Conservation (phyloP, 1,140 invertebrate species). For the Cotesia glomerata region DNA sequence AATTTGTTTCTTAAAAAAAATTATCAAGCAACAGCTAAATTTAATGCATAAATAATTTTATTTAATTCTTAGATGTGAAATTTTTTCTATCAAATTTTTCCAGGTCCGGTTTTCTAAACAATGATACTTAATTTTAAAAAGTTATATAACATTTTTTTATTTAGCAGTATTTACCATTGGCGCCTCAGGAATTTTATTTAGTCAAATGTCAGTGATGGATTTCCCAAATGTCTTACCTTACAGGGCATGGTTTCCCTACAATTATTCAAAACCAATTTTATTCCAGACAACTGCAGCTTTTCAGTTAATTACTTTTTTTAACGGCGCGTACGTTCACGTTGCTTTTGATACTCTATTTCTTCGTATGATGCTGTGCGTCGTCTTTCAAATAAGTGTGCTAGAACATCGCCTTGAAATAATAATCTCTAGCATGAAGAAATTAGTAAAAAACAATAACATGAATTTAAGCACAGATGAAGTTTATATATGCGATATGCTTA, state of each 20-base stretch:
- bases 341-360: background rate
- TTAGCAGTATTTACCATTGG: background rate
- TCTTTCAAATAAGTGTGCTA: background rate
- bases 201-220: background rate
- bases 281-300: background rate
- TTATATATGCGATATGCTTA: background rate
- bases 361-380: background rate
- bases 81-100: too few relatives aligned
- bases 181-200: background rate
- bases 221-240: background rate
- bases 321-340: background rate
- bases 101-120: too few relatives aligned
- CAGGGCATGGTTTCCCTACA: background rate
- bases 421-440: background rate
- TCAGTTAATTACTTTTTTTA: background rate
- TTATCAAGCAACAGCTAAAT: too few relatives aligned
- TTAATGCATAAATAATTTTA: too few relatives aligned
- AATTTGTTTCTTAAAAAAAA: too few relatives aligned
- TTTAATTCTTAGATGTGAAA: too few relatives aligned
- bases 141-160: background rate
- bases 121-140: too few relatives aligned
- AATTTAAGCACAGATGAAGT: background rate
- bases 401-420: background rate
- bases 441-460: background rate
- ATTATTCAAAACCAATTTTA: background rate